Evolutionary conservation across 64 coral and sea anemone genomes (phyloP), one percentile per base, ranked within the genome.

Genomic region (Stichodactyla helianthus): DNA sequence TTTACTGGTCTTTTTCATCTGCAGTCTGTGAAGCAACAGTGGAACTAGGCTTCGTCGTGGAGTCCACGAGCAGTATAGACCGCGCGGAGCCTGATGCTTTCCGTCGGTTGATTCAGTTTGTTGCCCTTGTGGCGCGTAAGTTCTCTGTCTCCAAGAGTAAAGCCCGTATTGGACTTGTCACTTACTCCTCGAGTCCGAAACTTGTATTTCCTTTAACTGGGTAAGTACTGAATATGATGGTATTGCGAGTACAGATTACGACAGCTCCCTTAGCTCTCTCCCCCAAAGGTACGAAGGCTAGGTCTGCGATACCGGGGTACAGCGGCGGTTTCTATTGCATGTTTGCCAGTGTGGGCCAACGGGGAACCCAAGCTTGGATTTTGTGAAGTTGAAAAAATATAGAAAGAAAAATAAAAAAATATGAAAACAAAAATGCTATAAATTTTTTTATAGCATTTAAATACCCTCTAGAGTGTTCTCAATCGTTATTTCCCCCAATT

Each of bases 51-150:
- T 81, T 81, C 52, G 13, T 54, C 5, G 50, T 81, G 78, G 78
- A 81, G n/a, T 81, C 78, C 78, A 53, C 78, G 78, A 81, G 17
- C 78, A 81, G 50, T 81, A 8, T 81, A 6, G 78, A 28, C 78
- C 78, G 52, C 51, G 35, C 53, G 78, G 78, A 28, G 35, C 78
- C 78, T 54, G 78, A 51, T 14, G 53, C 13, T 20, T 81, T 81
- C 17, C 78, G 50, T 81, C 78, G 78, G 6, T 54, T 81, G 25
- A 53, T 81, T 52, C 78, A 81, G 35, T 81, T 81, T 23, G 78
- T 81, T 54, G 78, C 13, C 17, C 19, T 81, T 15, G 19, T 81
- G 4, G 78, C 50, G 20, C 78, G 78, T 50, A 81, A 81, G 31
- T 81, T 81, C 53, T 18, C 10, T 52, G 15, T 81, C 6, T 53